These are phyloP conservation scores for Drosophila emarginata DNA, from an alignment of 2,888 invertebrate genomes.

Conservation along the genomic window DNA sequence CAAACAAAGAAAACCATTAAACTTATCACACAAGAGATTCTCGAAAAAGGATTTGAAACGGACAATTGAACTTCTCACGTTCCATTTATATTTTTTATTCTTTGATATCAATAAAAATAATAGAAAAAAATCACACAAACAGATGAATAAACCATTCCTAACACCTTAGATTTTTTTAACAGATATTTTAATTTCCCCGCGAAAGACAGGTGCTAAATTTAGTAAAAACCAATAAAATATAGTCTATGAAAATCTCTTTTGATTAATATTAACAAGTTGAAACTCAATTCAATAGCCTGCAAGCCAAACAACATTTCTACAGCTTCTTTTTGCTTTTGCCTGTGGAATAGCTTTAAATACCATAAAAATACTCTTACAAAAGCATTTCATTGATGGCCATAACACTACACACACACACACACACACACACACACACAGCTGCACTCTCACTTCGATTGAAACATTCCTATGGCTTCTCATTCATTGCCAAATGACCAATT, in stretches of 20 bases:
- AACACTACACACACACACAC: conserved; percentile 21
- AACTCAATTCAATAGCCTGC: not conserved
- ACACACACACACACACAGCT: conserved; percentile 29
- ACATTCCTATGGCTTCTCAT: conserved; percentile 60
- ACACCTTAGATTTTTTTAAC: no score
- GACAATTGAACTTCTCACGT: no score
- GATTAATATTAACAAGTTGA: not conserved
- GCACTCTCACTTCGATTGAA: conserved; percentile 34
- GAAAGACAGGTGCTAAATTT: no score
- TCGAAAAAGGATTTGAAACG: no score
- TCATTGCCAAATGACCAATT: conserved; percentile 59
- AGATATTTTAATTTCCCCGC: no score
- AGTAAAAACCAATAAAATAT: not conserved
- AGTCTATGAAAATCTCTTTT: not conserved
- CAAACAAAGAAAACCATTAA: no score
- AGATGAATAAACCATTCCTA: no score
- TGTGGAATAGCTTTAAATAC: not conserved
- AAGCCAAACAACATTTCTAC: conserved; percentile 31
- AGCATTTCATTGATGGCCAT: not conserved
- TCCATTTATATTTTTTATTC: no score
- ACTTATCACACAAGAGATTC: no score
- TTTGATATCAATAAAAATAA: no score
- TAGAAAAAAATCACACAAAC: no score
- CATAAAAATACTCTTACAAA: not conserved
- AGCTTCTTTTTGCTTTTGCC: conserved; percentile 42